Conservation (phyloP, 2,113 vertebrate species). For the Ginglymostoma cirratum region DNA sequence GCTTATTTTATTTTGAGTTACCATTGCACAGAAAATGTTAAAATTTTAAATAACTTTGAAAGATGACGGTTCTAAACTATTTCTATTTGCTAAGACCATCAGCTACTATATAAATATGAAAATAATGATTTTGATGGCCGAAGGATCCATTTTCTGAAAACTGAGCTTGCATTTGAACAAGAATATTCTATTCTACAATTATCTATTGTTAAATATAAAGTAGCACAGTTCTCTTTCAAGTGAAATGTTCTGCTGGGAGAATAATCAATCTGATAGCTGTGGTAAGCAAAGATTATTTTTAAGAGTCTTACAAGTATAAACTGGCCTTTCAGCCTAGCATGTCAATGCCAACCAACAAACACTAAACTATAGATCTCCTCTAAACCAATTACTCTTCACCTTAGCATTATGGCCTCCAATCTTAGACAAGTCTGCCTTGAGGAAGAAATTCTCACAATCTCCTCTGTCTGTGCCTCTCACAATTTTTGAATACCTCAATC, state of each 20-base stretch:
- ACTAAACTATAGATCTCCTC: too few species aligned
- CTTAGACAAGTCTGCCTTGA: too few species aligned
- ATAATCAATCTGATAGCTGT: conserved; percentile 18
- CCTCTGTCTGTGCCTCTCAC: too few species aligned
- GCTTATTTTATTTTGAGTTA: not conserved
- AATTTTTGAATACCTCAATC: too few species aligned
- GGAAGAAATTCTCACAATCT: too few species aligned
- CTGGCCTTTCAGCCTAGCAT: too few species aligned
- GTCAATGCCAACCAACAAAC: too few species aligned
- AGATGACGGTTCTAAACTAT: not conserved
- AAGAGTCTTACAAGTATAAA: too few species aligned
- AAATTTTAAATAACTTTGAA: not conserved
- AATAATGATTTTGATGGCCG: not conserved
- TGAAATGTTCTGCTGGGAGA: not conserved
- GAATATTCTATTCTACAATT: not conserved
- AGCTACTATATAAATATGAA: not conserved
- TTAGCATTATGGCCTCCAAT: too few species aligned
- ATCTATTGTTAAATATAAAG: not conserved
- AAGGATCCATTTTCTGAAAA: not conserved
- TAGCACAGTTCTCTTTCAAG: not conserved
- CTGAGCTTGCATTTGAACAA: not conserved
- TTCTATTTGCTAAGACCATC: not conserved
- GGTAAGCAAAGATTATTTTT: not conserved
- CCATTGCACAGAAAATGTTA: not conserved
- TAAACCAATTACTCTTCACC: too few species aligned